phyloP scores from a whole-genome alignment of 2,113 vertebrate genomes.

The Psittacula cyanocephala region DNA sequence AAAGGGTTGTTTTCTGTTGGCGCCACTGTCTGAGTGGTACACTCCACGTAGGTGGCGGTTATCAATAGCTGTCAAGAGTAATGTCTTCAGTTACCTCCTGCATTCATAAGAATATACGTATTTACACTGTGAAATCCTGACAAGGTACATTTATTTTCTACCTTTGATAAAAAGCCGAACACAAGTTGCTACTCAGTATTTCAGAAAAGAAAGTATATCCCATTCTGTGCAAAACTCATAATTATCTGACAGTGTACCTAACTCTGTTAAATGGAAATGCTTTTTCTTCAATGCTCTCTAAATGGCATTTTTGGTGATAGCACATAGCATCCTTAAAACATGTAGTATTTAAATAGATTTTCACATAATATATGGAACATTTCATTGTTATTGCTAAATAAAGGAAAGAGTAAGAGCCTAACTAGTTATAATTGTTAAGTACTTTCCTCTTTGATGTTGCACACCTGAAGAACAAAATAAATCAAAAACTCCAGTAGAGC shows the following conservation, averaged over 20 bases:
- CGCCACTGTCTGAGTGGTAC: neutral
- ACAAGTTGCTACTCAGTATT: neutral
- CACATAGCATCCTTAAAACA: neutral
- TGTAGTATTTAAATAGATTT: neutral
- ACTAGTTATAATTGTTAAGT: neutral
- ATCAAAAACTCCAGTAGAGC: neutral
- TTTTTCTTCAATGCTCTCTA: neutral
- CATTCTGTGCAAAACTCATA: neutral
- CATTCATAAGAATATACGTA: neutral
- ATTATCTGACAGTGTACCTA: neutral
- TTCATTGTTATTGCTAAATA: neutral
- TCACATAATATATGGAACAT: neutral
- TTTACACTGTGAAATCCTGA: neutral
- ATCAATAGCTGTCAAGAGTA: neutral
- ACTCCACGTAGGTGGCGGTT: accelerated
- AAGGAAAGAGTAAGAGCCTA: neutral
- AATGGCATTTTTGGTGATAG: neutral
- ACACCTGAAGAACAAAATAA: neutral
- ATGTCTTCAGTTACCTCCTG: neutral
- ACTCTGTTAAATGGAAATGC: neutral
- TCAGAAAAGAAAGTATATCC: neutral
- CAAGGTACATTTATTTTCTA: neutral
- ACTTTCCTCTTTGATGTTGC: neutral
- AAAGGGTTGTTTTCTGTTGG: neutral
- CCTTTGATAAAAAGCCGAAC: neutral